Evolutionary conservation across 1,140 invertebrate species (phyloP), one percentile per base, ranked within the genome.

Genomic region (Leucophenga varia): DNA sequence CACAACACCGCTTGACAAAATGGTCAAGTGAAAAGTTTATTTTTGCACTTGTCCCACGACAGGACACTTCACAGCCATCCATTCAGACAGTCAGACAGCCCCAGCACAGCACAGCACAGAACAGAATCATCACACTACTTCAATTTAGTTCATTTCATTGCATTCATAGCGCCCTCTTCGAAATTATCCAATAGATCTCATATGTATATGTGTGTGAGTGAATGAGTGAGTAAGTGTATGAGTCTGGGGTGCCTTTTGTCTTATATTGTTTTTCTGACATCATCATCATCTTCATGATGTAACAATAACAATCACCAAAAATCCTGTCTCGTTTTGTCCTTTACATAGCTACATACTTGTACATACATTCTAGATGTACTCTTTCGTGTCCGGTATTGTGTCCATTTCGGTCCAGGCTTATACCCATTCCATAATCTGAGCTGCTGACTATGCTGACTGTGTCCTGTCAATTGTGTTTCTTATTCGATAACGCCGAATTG

Each of bases 21-120:
- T 67, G 63, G 63, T 67, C 63, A 67, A 67, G 57, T 64, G 57
- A 55, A 67, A 67, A 67, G 59, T 67, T 67, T 57, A 67, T 57
- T 67, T 59, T 55, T 56, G 40, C 64, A 67, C 63, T 67, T 68
- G 59, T 61, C 41, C 57, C 25, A 36, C 20, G 16, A 22, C 22
- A n/a, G n/a, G n/a, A n/a, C n/a, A n/a, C n/a, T n/a, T n/a, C n/a
- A n/a, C n/a, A n/a, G n/a, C n/a, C n/a, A n/a, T n/a, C n/a, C n/a
- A n/a, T n/a, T n/a, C n/a, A n/a, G n/a, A n/a, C n/a, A n/a, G n/a
- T n/a, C n/a, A n/a, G n/a, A n/a, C n/a, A n/a, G n/a, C n/a, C n/a
- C n/a, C n/a, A n/a, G n/a, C n/a, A 30, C 25, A 30, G 25, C 7
- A 30, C 25, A n/a, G n/a, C 25, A 30, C 12, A 30, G 25, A n/a